Evolutionary conservation across 2,888 invertebrate species (phyloP), one percentile per base, ranked within the genome.

Genomic region (Cosmia trapezina): DNA sequence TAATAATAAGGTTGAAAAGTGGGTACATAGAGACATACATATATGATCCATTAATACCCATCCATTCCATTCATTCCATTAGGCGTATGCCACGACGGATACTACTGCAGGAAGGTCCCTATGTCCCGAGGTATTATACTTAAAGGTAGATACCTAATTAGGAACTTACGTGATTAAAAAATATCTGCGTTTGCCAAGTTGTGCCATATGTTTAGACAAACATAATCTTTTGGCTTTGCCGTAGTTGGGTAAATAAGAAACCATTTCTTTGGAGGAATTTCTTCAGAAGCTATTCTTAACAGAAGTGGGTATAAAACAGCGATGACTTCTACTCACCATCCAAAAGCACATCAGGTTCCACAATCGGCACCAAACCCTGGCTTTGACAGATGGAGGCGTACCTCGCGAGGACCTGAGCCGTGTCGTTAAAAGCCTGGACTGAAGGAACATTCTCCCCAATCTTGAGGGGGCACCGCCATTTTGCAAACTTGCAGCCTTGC

Each of bases 281-380:
- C 22, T 59, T 22, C 0, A 19, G 19, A 37, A 33, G 17, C 9
- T 14, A 14, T 14, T 33, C 6, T 19, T 28, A 1, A 22, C 12
- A 19, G 3, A 43, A n/a, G 6, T 19, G 33, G 1, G 37, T 17
- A n/a, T n/a, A n/a, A 11, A 45, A 65, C 19, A 11, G 19, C 6
- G 14, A n/a, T 2, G 6, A n/a, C 11, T 47, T 62, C 12, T 67
- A 22, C 89, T 89, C 74, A 91, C 99, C 99, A 95, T 99, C 99
- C 82, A 99, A 98, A 79, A 99, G 96, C 37, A 99, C 98, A 95
- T 99, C 99, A 47, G 99, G 99, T 92, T 99, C 99, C 81, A 99
- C 99, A 91, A 99, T 99, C 17, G 99, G 99, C 45, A 99, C 99
- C 88, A 99, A 97, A 65, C 99, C 98, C 94, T 99, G 98, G 77